Percentiles rank a stretch among this genome's conserved stretches.
phyloP scores from a whole-genome alignment of 2,113 vertebrate genomes.

The Ophthalmolycus amberensis region DNA sequence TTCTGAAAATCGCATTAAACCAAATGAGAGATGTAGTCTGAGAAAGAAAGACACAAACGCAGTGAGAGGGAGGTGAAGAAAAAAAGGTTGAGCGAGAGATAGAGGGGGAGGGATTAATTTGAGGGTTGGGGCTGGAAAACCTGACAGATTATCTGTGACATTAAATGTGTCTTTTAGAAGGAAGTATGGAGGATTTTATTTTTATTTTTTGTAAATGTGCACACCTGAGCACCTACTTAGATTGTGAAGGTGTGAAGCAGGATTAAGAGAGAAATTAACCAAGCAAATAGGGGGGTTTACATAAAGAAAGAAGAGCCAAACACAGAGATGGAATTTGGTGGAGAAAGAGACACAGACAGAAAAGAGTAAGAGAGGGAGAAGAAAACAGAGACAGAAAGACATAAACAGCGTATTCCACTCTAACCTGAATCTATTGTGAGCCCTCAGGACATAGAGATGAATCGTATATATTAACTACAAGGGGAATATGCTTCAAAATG shows the following conservation, averaged over 20 bases:
- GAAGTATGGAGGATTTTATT: conserved; percentile 43
- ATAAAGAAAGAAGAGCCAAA: conserved; percentile 1
- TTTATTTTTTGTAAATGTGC: conserved; percentile 11
- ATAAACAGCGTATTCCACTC: background rate
- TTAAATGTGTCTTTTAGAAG: conserved; percentile 78
- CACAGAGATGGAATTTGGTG: background rate
- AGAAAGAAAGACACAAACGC: conserved; percentile 61
- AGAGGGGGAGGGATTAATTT: conserved; percentile 72
- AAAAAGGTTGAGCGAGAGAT: conserved; percentile 48
- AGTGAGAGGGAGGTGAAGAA: conserved; percentile 18
- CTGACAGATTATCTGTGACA: conserved; percentile 81
- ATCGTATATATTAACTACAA: background rate
- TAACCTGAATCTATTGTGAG: conserved; percentile 10
- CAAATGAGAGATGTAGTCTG: conserved; percentile 77
- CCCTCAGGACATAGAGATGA: background rate
- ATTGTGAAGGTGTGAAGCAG: conserved; percentile 46
- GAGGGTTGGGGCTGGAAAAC: conserved; percentile 70
- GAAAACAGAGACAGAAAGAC: conserved; percentile 1
- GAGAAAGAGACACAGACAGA: background rate
- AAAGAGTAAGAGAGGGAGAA: background rate
- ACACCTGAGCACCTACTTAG: conserved; percentile 72
- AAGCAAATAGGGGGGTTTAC: conserved; percentile 12
- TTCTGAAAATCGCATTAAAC: conserved; percentile 83
- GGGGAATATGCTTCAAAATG: background rate
- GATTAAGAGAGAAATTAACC: conserved; percentile 57